Conservation (phyloP, 2,888 invertebrate genomes). For the Eilema depressum region DNA sequence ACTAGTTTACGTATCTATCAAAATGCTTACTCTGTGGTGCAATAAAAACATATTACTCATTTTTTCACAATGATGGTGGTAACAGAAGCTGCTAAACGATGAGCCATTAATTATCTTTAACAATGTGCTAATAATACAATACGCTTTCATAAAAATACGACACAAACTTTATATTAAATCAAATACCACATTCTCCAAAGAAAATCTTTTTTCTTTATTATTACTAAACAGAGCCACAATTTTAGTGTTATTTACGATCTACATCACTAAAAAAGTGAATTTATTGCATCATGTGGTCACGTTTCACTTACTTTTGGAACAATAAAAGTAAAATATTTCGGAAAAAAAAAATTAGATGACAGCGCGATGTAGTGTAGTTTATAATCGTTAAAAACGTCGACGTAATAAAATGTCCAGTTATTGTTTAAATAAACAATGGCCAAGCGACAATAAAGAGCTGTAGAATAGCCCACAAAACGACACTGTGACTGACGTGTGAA, state of each 20-base stretch:
- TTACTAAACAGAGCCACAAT: conserved; percentile 58
- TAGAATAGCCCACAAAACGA: conserved; percentile 74
- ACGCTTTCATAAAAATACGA: conserved; percentile 47
- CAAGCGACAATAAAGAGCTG: conserved; percentile 73
- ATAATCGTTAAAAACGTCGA: conserved; percentile 79
- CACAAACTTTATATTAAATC: conserved; percentile 52
- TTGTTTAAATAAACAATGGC: conserved; percentile 85
- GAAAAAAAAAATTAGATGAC: conserved; percentile 56
- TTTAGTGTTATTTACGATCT: conserved; percentile 60
- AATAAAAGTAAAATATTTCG: conserved; percentile 66
- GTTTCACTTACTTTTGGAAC: conserved; percentile 59
- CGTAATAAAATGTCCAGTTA: conserved; percentile 78
- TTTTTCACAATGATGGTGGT: conserved; percentile 8
- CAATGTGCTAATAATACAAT: conserved; percentile 44
- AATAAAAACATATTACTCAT: conserved; percentile 3
- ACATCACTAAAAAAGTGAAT: conserved; percentile 63
- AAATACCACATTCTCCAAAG: conserved; percentile 55
- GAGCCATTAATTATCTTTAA: conserved; percentile 42
- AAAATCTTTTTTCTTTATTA: conserved; percentile 57
- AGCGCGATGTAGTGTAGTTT: conserved; percentile 65
- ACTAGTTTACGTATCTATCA: no score
- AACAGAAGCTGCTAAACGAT: conserved; percentile 22
- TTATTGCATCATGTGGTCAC: conserved; percentile 64
- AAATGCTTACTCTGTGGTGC: conserved; percentile 14
- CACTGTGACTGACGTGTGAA: conserved; percentile 74